Conservation (phyloP, 2,888 invertebrate genomes). For the Rhagonycha fulva region DNA sequence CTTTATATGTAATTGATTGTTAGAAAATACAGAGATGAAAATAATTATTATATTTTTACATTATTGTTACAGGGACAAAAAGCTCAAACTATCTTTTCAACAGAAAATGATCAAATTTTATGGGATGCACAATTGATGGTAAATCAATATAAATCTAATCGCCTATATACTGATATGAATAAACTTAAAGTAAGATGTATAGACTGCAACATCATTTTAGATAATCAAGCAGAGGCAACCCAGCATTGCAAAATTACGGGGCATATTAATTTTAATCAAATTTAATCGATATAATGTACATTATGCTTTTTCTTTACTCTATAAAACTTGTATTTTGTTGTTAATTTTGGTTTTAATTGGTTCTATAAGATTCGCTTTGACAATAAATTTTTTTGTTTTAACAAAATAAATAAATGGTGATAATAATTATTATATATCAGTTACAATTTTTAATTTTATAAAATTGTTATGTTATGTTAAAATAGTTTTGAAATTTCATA, state of each 20-base stretch:
- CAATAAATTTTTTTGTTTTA: background rate
- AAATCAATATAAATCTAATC: conserved; percentile 83
- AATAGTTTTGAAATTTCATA: background rate
- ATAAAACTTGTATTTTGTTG: background rate
- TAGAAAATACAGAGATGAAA: too few species aligned
- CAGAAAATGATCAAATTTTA: conserved; percentile 72
- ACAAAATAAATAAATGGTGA: background rate
- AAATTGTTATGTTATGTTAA: background rate
- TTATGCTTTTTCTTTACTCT: background rate
- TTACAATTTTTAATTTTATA: background rate
- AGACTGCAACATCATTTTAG: conserved; percentile 76
- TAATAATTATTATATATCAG: background rate
- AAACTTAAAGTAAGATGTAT: conserved; percentile 85
- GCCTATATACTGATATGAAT: conserved; percentile 89
- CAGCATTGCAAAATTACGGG: conserved; percentile 84
- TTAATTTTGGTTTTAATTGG: background rate
- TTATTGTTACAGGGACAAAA: conserved; percentile 72
- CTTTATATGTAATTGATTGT: too few species aligned
- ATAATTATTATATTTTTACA: too few species aligned
- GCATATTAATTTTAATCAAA: conserved; percentile 81
- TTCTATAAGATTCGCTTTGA: background rate
- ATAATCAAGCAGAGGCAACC: conserved; percentile 82
- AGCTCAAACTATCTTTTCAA: conserved; percentile 80
- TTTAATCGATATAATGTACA: conserved; percentile 54
- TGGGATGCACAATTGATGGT: conserved; percentile 84